Conservation (phyloP, 2,888 invertebrate species). For the Myopa testacea region DNA sequence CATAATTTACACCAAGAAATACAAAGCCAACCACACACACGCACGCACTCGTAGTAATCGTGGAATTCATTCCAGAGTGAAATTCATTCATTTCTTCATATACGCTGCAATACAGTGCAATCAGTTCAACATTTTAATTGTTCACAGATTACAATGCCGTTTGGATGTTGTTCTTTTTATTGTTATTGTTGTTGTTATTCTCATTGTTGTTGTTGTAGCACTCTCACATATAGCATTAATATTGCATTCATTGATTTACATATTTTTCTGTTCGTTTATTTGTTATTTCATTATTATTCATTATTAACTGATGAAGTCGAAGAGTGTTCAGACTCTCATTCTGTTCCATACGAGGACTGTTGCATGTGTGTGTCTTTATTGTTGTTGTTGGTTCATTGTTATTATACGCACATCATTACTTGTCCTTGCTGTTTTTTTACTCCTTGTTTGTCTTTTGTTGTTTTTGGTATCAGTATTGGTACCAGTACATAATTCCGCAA, state of each 20-base stretch:
- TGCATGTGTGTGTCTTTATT: not conserved
- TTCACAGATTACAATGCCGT: not conserved
- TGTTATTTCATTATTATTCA: not conserved
- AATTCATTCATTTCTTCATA: not conserved
- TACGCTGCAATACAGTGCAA: not conserved
- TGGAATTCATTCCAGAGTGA: not conserved
- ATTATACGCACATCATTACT: not conserved
- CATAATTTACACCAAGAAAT: not conserved
- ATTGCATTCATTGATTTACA: conserved; percentile 24
- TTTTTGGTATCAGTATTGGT: too few species aligned
- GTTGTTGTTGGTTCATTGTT: not conserved
- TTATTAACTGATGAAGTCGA: not conserved
- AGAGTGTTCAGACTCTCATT: not conserved
- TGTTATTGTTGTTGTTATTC: too few species aligned
- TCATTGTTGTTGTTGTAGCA: not conserved
- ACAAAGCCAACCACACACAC: not conserved
- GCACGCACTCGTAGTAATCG: not conserved
- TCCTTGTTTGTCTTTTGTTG: not conserved
- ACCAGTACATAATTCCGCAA: too few species aligned
- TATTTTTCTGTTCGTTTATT: conserved; percentile 4
- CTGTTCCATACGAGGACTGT: not conserved
- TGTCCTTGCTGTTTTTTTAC: not conserved
- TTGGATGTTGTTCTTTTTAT: not conserved
- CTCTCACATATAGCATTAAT: not conserved
- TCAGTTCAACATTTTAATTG: conserved; percentile 1